These are phyloP conservation scores for Botia almorhae DNA, from an alignment of 2,797 vertebrate genomes.

Conservation along the genomic window DNA sequence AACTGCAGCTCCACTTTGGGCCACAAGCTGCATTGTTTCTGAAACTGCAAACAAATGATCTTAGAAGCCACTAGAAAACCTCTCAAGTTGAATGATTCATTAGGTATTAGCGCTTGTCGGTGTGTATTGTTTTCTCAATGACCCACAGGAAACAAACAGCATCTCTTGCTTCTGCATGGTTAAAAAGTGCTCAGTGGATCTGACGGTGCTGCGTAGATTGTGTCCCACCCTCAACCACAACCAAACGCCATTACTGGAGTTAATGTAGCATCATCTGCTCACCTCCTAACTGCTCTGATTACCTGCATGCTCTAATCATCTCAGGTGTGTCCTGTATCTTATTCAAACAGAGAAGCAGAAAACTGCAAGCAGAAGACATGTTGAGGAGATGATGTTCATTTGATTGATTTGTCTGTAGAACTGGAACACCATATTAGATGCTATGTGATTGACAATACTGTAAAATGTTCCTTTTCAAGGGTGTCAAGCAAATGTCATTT, in stretches of 20 bases:
- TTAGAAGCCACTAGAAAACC: constrained; percentile 6
- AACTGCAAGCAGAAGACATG: too few species aligned
- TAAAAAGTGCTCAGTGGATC: constrained; percentile 37
- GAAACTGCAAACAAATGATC: not conserved
- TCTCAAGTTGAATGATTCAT: not conserved
- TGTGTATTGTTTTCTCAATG: not conserved
- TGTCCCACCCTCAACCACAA: constrained; percentile 40
- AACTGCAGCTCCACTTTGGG: not conserved
- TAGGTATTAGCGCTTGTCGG: not conserved
- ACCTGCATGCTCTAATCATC: too few species aligned
- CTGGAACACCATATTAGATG: too few species aligned
- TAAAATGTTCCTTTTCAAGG: too few species aligned
- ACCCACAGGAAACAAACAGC: not conserved
- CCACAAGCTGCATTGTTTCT: not conserved
- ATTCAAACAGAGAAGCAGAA: too few species aligned
- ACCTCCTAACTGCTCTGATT: too few species aligned
- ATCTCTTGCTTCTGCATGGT: constrained; percentile 10
- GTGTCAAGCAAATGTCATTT: too few species aligned
- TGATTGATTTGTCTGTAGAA: too few species aligned
- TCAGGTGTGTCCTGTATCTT: too few species aligned
- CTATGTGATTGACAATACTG: too few species aligned
- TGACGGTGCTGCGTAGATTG: constrained; percentile 3
- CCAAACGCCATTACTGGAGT: constrained; percentile 39
- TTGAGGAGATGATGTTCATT: too few species aligned
- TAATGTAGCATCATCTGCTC: constrained; percentile 43